These are phyloP conservation scores for Cyclophora albipunctata DNA, from an alignment of 2,888 invertebrate genomes.

Conservation along the genomic window DNA sequence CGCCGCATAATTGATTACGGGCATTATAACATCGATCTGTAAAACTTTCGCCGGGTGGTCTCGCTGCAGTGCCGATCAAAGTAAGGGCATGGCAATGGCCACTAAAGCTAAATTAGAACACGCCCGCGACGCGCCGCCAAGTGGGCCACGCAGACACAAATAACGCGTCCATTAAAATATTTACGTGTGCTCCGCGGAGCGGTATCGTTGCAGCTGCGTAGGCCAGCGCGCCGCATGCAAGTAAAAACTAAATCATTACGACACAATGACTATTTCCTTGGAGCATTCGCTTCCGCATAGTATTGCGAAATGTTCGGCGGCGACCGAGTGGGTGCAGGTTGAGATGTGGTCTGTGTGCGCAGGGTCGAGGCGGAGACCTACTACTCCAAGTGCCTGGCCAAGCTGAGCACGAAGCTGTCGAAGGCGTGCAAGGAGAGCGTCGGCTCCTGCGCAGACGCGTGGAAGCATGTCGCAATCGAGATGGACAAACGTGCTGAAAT, in stretches of 20 bases:
- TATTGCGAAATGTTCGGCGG: slow-evolving; percentile 12
- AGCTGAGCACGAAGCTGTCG: slow-evolving; percentile 88
- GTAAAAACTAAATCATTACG: slow-evolving; percentile 31
- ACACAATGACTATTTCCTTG: slow-evolving; percentile 24
- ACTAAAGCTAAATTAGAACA: slow-evolving; percentile 53
- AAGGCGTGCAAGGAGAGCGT: slow-evolving; percentile 87
- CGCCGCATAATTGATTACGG: slow-evolving; percentile 28
- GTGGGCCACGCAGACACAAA: slow-evolving; percentile 52
- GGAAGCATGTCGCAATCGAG: slow-evolving; percentile 93
- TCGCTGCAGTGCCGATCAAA: slow-evolving; percentile 20
- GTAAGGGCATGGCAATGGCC: slow-evolving; percentile 54
- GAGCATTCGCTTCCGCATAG: slow-evolving; percentile 19
- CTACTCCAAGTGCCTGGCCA: slow-evolving; percentile 92
- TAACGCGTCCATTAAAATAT: slow-evolving; percentile 36
- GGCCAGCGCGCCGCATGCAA: background rate
- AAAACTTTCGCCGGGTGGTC: slow-evolving; percentile 25
- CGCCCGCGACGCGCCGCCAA: slow-evolving; percentile 44
- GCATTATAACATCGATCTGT: slow-evolving; percentile 23
- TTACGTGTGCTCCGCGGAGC: slow-evolving; percentile 5
- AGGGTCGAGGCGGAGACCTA: slow-evolving; percentile 93
- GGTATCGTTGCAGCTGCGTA: background rate
- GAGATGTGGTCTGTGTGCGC: slow-evolving; percentile 31
- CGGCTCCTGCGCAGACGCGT: slow-evolving; percentile 89
- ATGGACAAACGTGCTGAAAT: slow-evolving; percentile 94
- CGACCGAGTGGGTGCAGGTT: background rate